Conservation (phyloP, 2,113 vertebrate genomes). For the Oreochromis tanganicae region DNA sequence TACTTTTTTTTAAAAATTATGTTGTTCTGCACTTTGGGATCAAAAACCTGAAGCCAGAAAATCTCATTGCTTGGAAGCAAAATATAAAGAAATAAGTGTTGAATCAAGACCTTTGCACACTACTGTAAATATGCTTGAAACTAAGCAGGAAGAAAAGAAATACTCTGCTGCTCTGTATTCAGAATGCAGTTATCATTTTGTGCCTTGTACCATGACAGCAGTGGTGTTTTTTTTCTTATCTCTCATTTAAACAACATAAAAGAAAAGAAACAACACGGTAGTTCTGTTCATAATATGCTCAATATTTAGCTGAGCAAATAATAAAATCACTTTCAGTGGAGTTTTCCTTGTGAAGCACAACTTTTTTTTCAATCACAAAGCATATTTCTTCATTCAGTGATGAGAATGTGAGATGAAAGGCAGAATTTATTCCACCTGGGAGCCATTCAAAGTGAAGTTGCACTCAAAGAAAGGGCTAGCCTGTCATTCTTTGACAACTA, state of each 20-base stretch:
- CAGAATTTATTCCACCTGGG: background rate
- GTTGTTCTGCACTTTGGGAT: background rate
- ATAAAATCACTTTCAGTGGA: background rate
- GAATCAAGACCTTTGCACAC: background rate
- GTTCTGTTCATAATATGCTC: background rate
- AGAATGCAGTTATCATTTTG: background rate
- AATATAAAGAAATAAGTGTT: background rate
- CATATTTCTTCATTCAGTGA: conserved; percentile 2
- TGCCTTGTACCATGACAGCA: background rate
- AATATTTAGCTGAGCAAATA: background rate
- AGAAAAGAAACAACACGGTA: background rate
- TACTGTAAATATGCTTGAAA: background rate
- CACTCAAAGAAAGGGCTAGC: conserved; percentile 22
- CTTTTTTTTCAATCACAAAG: background rate
- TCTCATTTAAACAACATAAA: background rate
- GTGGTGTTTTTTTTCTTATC: background rate
- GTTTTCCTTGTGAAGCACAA: background rate
- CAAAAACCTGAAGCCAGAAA: background rate
- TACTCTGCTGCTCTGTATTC: background rate
- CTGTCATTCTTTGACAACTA: conserved; percentile 35
- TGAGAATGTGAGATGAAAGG: background rate
- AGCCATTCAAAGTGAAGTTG: conserved; percentile 14
- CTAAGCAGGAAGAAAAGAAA: background rate
- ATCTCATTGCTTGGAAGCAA: background rate
- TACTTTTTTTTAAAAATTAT: background rate